Evolutionary conservation across 1,140 invertebrate genomes (phyloP).

Genomic region (Zaprionus inermis): DNA sequence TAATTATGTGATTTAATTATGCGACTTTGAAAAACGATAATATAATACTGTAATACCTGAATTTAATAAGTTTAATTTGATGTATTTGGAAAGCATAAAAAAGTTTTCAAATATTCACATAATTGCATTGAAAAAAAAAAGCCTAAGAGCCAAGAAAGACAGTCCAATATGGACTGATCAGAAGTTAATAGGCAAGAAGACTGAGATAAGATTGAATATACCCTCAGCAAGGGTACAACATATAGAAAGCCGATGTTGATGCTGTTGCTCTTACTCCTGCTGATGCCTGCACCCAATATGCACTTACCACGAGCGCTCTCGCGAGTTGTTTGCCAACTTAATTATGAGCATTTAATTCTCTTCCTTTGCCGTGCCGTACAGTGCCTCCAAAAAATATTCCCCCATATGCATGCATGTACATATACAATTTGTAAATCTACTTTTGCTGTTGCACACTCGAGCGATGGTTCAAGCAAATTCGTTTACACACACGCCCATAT

Average conservation of each 20-base stretch:
- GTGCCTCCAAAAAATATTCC: neutral
- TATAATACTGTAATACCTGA: too few relatives aligned
- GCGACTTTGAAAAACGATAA: too few relatives aligned
- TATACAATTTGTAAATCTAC: constrained; percentile 61
- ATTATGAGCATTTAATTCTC: constrained; percentile 34
- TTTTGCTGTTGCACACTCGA: constrained; percentile 29
- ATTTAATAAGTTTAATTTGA: too few relatives aligned
- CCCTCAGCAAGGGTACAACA: neutral
- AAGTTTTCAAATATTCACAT: too few relatives aligned
- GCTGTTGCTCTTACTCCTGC: too few relatives aligned
- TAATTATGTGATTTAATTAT: too few relatives aligned
- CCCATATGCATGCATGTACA: constrained; percentile 34
- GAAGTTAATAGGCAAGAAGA: too few relatives aligned
- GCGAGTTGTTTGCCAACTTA: constrained; percentile 24
- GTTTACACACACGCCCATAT: constrained; percentile 29
- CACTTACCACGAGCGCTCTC: constrained; percentile 1
- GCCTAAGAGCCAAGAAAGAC: too few relatives aligned
- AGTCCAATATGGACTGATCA: too few relatives aligned
- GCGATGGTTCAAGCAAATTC: constrained; percentile 58
- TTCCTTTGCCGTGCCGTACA: neutral
- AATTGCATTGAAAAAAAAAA: too few relatives aligned
- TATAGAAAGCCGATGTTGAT: neutral
- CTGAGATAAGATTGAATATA: neutral
- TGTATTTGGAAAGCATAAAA: too few relatives aligned
- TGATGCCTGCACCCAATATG: constrained; percentile 7